These are phyloP conservation scores for Dynastes grantii DNA, from an alignment of 2,888 invertebrate genomes.

Conservation along the genomic window DNA sequence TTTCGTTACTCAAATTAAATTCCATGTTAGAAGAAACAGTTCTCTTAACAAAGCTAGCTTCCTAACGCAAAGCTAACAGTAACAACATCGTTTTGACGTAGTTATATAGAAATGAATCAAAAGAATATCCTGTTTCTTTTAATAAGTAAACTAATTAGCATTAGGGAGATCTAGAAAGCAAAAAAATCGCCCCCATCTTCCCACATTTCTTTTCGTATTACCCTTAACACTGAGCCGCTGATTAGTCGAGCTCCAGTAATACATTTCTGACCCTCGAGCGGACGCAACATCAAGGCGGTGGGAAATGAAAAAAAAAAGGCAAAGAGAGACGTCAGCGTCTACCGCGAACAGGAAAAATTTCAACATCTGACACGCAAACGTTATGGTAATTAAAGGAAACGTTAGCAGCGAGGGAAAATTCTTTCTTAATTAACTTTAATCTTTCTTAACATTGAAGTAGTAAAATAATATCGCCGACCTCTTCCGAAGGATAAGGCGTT, in stretches of 20 bases:
- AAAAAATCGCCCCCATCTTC: background rate
- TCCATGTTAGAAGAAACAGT: no score
- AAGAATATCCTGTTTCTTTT: background rate
- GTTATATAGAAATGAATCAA: background rate
- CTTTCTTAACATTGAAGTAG: slow-evolving; percentile 41
- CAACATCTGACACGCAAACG: slow-evolving; percentile 39
- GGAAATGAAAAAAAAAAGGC: background rate
- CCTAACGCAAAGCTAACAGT: background rate
- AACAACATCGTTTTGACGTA: background rate
- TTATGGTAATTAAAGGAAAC: slow-evolving; percentile 45
- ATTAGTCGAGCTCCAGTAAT: slow-evolving; percentile 10
- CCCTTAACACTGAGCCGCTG: background rate
- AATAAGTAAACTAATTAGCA: slow-evolving; percentile 34
- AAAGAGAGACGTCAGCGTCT: background rate
- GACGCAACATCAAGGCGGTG: slow-evolving; percentile 4
- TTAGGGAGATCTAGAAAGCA: slow-evolving; percentile 14
- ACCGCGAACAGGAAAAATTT: slow-evolving; percentile 7
- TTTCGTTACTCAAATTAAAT: no score
- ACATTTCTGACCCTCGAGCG: background rate
- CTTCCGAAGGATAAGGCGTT: background rate
- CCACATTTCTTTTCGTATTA: background rate
- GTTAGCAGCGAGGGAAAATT: slow-evolving; percentile 33
- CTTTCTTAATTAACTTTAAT: slow-evolving; percentile 47
- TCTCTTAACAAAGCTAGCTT: no score
- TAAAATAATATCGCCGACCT: slow-evolving; percentile 16